These are phyloP conservation scores for Symphodus melops DNA, from an alignment of 2,113 vertebrate species.

Conservation along the genomic window DNA sequence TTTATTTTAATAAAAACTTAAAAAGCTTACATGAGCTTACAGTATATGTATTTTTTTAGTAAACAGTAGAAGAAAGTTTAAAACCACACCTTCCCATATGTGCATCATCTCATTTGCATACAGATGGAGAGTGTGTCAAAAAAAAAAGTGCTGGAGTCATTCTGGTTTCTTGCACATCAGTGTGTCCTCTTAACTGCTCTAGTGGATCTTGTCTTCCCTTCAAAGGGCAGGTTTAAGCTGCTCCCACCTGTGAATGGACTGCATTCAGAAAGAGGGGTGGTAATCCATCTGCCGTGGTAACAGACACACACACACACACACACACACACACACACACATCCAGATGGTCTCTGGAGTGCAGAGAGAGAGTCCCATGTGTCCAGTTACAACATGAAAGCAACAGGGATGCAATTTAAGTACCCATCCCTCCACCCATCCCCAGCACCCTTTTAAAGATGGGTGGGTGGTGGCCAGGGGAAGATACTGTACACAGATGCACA, in stretches of 20 bases:
- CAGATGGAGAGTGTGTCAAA: conserved; percentile 78
- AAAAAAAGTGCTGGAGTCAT: conserved; percentile 65
- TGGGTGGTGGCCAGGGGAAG: neutral
- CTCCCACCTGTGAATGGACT: conserved; percentile 78
- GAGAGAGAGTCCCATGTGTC: conserved; percentile 71
- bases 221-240: conserved; percentile 71
- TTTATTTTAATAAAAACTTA: too few species aligned
- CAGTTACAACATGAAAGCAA: conserved; percentile 81
- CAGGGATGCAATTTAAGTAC: conserved; percentile 49
- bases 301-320: conserved; percentile 44
- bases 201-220: conserved; percentile 66
- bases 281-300: conserved; percentile 67
- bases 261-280: conserved; percentile 67
- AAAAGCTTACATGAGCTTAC: too few species aligned
- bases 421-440: conserved; percentile 25
- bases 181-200: conserved; percentile 45
- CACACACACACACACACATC: conserved; percentile 38
- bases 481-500: neutral
- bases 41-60: neutral
- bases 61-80: neutral
- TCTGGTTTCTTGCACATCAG: conserved; percentile 51
- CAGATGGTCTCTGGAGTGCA: conserved; percentile 75
- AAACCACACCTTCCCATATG: conserved; percentile 1
- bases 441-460: neutral
- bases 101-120: conserved; percentile 64